phyloP scores from a whole-genome alignment of 2,797 vertebrate species.

The Pelobates cultripes region DNA sequence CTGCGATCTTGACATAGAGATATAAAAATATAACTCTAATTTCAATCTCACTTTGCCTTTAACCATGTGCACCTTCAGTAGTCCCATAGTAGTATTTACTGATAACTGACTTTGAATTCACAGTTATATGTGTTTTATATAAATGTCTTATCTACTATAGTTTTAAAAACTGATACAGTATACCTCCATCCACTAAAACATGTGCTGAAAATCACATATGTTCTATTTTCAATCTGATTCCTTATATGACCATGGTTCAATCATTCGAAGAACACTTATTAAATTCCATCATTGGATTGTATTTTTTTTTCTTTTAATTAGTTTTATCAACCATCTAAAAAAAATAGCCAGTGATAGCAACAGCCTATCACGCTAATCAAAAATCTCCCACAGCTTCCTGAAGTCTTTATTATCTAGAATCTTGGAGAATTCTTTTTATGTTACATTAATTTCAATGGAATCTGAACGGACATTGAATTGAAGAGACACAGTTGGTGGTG shows the following conservation, averaged over 20 bases:
- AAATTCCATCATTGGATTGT: not conserved
- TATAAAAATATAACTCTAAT: no score
- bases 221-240: slow-evolving; percentile 1
- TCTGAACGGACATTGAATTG: slow-evolving; percentile 3
- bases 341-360: not conserved
- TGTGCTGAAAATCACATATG: not conserved
- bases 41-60: no score
- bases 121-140: no score
- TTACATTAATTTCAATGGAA: slow-evolving; percentile 8
- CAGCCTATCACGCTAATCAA: not conserved
- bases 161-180: not conserved
- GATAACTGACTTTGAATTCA: no score
- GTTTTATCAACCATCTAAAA: not conserved
- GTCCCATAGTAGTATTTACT: no score
- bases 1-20: no score
- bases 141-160: not conserved
- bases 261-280: not conserved
- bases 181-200: not conserved
- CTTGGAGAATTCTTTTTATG: slow-evolving; percentile 2
- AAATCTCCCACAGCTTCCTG: not conserved
- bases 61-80: no score
- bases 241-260: not conserved
- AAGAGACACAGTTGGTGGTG: slow-evolving; percentile 26
- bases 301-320: not conserved
- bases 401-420: not conserved